phyloP scores from a whole-genome alignment of 2,113 vertebrate genomes.

The Mohoua ochrocephala region DNA sequence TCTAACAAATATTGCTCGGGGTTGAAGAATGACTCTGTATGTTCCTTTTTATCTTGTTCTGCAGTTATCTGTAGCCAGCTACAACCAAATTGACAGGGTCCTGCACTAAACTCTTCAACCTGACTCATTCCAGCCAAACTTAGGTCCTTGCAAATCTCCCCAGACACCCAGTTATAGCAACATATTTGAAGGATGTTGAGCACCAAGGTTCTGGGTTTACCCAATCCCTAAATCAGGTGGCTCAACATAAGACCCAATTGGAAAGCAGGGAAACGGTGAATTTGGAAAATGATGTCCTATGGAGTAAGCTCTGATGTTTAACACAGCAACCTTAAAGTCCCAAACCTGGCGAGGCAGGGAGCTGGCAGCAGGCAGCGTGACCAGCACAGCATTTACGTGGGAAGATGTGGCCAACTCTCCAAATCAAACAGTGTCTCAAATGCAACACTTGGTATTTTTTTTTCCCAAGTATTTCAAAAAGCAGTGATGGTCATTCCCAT shows the following conservation, averaged over 20 bases:
- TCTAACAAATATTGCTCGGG: not conserved
- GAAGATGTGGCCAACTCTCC: not conserved
- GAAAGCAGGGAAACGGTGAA: not conserved
- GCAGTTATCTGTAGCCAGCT: not conserved
- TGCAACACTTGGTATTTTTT: not conserved
- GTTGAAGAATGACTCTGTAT: not conserved
- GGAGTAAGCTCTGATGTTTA: not conserved
- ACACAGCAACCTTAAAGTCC: not conserved
- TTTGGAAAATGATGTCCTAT: not conserved
- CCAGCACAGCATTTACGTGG: not conserved
- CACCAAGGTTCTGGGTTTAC: not conserved
- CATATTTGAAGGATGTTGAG: not conserved
- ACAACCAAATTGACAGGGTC: not conserved
- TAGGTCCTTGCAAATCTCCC: not conserved
- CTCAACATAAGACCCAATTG: fast-evolving
- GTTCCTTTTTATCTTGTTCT: not conserved
- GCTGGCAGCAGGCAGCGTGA: not conserved
- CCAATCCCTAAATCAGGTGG: not conserved
- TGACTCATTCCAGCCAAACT: not conserved
- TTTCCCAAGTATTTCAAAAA: not conserved
- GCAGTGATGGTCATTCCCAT: not conserved
- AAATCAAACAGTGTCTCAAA: not conserved
- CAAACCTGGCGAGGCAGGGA: not conserved
- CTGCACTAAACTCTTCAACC: not conserved
- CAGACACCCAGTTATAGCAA: not conserved